phyloP scores from a whole-genome alignment of 1,140 invertebrate species.

The Drosophila equinoxialis region DNA sequence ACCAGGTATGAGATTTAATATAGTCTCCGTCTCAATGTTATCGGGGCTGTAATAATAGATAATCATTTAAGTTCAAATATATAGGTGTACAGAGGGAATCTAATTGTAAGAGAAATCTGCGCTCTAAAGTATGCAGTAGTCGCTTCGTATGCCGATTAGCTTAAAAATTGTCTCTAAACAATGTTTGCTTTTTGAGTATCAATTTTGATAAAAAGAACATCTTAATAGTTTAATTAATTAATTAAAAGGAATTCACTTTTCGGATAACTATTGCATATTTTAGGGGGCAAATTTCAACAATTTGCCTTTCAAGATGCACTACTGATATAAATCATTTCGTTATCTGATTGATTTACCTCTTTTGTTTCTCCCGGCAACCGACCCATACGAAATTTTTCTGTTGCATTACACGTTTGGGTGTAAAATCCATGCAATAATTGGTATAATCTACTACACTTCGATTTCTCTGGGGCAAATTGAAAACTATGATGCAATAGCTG shows the following conservation, averaged over 20 bases:
- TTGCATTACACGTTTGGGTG: slow-evolving; percentile 57
- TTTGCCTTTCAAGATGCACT: too few relatives aligned
- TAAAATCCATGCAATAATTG: slow-evolving; percentile 81
- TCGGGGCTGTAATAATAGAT: slow-evolving; percentile 27
- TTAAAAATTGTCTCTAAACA: too few relatives aligned
- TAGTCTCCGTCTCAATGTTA: slow-evolving; percentile 75
- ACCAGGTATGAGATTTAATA: slow-evolving; percentile 69
- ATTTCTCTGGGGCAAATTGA: slow-evolving; percentile 75
- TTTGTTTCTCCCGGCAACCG: slow-evolving; percentile 62
- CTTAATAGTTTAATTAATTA: too few relatives aligned
- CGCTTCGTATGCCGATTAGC: too few relatives aligned
- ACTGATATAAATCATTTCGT: too few relatives aligned
- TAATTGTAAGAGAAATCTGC: too few relatives aligned
- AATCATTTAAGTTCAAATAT: neutral
- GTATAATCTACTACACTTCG: slow-evolving; percentile 73
- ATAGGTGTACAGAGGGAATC: neutral
- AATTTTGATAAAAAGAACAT: too few relatives aligned
- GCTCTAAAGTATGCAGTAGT: too few relatives aligned
- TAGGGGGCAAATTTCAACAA: too few relatives aligned
- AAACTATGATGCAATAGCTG: slow-evolving; percentile 82
- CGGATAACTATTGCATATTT: too few relatives aligned
- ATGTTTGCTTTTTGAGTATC: too few relatives aligned
- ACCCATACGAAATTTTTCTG: slow-evolving; percentile 74
- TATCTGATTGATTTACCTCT: slow-evolving; percentile 41
- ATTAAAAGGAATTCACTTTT: too few relatives aligned